A percentile compares a stretch with the other conserved stretches of the same genome.
phyloP scores from a whole-genome alignment of 2,888 invertebrate genomes.

The Uropetala carovei region DNA sequence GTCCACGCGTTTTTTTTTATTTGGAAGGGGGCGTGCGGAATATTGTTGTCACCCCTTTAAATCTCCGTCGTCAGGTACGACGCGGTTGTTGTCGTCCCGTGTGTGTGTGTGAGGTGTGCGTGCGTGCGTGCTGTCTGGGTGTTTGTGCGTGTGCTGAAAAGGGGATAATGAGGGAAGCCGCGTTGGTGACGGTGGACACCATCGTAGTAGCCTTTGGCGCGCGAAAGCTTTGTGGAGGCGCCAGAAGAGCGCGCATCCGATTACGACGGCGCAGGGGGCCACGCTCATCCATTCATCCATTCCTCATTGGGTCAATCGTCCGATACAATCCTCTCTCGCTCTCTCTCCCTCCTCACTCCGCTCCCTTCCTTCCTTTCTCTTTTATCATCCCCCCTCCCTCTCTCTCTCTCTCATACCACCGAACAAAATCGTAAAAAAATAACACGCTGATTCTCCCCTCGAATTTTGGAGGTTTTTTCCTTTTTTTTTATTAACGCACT shows the following conservation, averaged over 20 bases:
- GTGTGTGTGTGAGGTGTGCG: not conserved
- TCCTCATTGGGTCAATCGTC: constrained; percentile 54
- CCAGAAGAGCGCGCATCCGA: constrained; percentile 5
- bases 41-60: too few relatives aligned
- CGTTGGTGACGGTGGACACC: not conserved
- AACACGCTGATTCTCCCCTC: not conserved
- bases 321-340: not conserved
- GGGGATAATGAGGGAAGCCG: not conserved
- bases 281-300: constrained; percentile 42
- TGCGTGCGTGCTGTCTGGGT: not conserved
- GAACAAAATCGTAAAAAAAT: not conserved
- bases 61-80: too few relatives aligned
- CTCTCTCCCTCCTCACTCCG: not conserved
- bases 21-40: too few relatives aligned
- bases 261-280: not conserved
- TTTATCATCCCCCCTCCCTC: not conserved
- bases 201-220: constrained; percentile 35
- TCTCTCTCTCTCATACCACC: not conserved
- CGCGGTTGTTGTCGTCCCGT: not conserved
- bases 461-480: too few relatives aligned
- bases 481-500: too few relatives aligned
- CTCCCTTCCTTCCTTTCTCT: not conserved
- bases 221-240: constrained; percentile 44
- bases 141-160: not conserved
- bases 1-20: not conserved